Evolutionary conservation across 35 echinoderm and acorn worm species (phyloP).

Genomic region (Lytechinus pictus): DNA sequence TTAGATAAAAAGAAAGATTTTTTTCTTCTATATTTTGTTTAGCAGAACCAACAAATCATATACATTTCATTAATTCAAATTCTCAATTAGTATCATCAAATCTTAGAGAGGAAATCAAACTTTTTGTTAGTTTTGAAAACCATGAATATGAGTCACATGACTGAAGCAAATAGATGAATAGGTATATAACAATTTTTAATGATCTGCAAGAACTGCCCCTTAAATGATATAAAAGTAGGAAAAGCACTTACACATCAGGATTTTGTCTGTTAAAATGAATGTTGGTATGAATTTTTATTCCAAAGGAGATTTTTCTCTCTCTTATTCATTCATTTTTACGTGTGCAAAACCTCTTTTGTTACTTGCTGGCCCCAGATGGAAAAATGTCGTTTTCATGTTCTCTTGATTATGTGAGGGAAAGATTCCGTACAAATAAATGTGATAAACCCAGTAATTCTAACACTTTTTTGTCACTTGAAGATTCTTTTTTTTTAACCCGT

Average conservation of each 20-base stretch:
- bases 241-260: conserved; percentile 2
- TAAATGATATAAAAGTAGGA: not conserved
- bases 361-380: conserved; percentile 7
- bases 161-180: not conserved
- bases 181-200: not conserved
- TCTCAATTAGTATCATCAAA: not conserved
- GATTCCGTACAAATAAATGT: conserved; percentile 45
- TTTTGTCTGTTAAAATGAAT: not conserved
- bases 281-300: not conserved
- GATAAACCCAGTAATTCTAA: conserved; percentile 52
- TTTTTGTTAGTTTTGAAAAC: not conserved
- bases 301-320: not conserved
- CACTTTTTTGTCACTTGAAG: not conserved
- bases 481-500: not conserved
- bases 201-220: not conserved
- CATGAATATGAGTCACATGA: not conserved
- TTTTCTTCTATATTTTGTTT: not conserved
- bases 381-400: conserved; percentile 21
- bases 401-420: conserved; percentile 12
- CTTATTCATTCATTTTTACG: not conserved
- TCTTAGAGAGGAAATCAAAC: not conserved
- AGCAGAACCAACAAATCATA: not conserved
- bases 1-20: not conserved
- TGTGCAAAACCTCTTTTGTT: not conserved
- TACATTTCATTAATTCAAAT: not conserved